phyloP scores from a whole-genome alignment of 2,797 vertebrate genomes.

The Scleropages formosus region DNA sequence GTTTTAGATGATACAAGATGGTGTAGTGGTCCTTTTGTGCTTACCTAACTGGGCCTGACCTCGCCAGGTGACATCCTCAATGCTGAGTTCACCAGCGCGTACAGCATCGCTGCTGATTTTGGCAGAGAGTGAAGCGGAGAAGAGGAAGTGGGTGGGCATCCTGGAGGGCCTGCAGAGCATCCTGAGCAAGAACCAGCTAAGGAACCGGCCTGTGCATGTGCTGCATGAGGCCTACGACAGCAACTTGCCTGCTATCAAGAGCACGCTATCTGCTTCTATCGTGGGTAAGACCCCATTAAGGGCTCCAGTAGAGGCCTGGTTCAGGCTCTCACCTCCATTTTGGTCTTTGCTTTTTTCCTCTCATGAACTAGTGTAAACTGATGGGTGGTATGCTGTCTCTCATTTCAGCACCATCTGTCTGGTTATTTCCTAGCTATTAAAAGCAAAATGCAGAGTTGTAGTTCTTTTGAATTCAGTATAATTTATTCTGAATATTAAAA shows the following conservation, averaged over 20 bases:
- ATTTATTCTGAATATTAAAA: background rate
- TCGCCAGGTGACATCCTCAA: constrained; percentile 83
- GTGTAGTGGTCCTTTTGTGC: background rate
- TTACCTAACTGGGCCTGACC: constrained; percentile 22
- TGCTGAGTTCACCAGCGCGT: constrained; percentile 79
- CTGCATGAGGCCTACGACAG: constrained; percentile 93
- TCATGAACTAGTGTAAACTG: background rate
- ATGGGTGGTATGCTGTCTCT: too few relatives aligned
- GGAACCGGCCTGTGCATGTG: constrained; percentile 77
- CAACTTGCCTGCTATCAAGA: constrained; percentile 88
- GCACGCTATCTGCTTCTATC: constrained; percentile 79
- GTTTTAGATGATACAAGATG: background rate
- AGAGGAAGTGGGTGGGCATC: constrained; percentile 93
- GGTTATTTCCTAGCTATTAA: too few relatives aligned
- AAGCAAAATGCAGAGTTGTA: too few relatives aligned
- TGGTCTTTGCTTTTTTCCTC: background rate
- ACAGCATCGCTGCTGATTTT: constrained; percentile 86
- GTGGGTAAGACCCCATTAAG: constrained; percentile 68
- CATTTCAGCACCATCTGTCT: background rate
- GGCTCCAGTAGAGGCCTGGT: background rate
- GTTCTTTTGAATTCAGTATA: too few relatives aligned
- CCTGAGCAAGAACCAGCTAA: constrained; percentile 86
- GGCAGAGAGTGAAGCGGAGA: constrained; percentile 90
- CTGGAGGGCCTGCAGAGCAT: constrained; percentile 88
- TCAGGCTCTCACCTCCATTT: background rate